phyloP scores from a whole-genome alignment of 2,113 vertebrate genomes.

The Elanus axillaris region DNA sequence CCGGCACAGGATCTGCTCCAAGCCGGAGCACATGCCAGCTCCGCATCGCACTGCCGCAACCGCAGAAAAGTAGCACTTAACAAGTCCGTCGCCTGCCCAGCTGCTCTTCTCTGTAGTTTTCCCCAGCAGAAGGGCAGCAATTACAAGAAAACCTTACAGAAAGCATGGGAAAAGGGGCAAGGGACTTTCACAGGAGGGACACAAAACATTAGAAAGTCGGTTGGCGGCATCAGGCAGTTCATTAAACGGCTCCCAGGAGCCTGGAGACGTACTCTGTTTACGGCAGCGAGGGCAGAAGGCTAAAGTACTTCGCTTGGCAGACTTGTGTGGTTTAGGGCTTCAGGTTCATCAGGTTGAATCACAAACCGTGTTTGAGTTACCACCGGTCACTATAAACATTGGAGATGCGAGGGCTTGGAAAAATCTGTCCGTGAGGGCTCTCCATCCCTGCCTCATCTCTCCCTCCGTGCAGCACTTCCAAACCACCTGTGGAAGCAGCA shows the following conservation, averaged over 20 bases:
- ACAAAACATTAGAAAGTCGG: not conserved
- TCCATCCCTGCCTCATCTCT: not conserved
- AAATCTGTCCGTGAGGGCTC: fast-evolving
- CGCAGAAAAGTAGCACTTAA: fast-evolving
- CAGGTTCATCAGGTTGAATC: not conserved
- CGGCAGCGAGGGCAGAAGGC: not conserved
- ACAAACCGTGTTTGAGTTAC: not conserved
- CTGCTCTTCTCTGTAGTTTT: not conserved
- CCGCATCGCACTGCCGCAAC: fast-evolving
- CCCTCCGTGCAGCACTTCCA: fast-evolving
- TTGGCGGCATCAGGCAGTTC: not conserved
- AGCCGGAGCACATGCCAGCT: fast-evolving
- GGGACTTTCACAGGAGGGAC: not conserved
- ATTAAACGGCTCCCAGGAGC: not conserved
- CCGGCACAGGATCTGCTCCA: not conserved
- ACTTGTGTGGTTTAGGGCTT: not conserved
- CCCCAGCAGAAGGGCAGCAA: not conserved
- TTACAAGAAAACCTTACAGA: not conserved
- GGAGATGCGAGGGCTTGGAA: not conserved
- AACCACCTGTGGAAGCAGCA: fast-evolving
- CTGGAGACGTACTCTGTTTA: not conserved
- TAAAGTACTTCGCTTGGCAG: constrained; percentile 9
- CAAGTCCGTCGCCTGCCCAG: not conserved
- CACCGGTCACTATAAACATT: not conserved
- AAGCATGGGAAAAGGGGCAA: not conserved